Base-by-base conservation (phyloP, 2,113 vertebrate genomes). In the Propithecus coquereli region DNA sequence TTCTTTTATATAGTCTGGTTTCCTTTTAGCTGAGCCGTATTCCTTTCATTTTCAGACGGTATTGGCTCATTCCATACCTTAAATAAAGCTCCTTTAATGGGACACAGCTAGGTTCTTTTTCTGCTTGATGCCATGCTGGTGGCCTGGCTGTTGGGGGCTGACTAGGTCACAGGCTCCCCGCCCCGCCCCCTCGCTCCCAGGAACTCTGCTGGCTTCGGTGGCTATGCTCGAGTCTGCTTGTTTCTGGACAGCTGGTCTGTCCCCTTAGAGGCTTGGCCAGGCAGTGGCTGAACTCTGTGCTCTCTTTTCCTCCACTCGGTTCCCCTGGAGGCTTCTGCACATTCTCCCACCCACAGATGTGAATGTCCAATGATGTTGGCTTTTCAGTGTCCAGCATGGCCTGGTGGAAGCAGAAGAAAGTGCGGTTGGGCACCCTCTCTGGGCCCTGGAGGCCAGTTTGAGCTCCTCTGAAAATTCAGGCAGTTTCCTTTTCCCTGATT, bases 241-340 rank as follows among this genome's bases (percentile, higher is more conserved):
- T 92, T 93, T 94, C 27, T 50, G 50, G 95, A 65, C 50, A 81
- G 87, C 71, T 85, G 1, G 3, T 45, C 37, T 57, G 95, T 71
- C 95, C 82, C 85, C 63, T 91, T 65, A 52, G 61, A 96, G 1
- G 0, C 1, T 17, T 89, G 80, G 77, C 34, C 37, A 57, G 34
- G 73, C 34, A 88, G 97, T 66, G 25, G 76, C 93, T 94, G 93
- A 97, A 47, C 37, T 52, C 61, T 84, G 8, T 85, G 47, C 66
- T 83, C 59, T 83, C 54, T 96, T 98, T 50, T 34, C 68, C 84
- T 95, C 92, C 70, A 71, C 84, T 90, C 95, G 84, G 96, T 88
- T 96, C 90, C 91, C 71, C 47, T 97, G 90, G 63, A 95, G 82
- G 66, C 50, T 97, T 94, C 98, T 96, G 88, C 76, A n/a, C 50